A percentile compares a stretch with the other conserved stretches of the same genome.
Conservation (phyloP, 1,140 invertebrate species). For the Eufriesea mexicana region DNA sequence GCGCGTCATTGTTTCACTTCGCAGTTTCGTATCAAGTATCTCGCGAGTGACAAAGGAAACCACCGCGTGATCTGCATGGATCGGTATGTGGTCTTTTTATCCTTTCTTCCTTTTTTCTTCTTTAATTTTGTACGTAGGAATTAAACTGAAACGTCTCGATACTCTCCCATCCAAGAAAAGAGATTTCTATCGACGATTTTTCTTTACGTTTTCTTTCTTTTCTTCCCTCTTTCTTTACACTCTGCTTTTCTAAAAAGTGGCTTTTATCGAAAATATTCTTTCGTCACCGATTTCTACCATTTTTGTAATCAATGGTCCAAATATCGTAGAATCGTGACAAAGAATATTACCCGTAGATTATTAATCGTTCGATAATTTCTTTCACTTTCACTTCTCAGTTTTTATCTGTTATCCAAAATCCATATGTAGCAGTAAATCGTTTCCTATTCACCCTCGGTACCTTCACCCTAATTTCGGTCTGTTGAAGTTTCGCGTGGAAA, state of each 20-base stretch:
- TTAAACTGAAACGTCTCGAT: no score
- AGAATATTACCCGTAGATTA: no score
- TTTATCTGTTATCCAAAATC: background rate
- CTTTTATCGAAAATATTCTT: no score
- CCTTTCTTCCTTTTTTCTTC: background rate
- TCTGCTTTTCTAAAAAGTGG: no score
- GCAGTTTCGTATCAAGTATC: slow-evolving; percentile 38
- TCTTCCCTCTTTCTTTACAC: no score
- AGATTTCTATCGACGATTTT: no score
- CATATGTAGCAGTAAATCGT: background rate
- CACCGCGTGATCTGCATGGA: slow-evolving; percentile 42
- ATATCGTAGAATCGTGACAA: no score
- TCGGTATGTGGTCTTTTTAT: slow-evolving; percentile 35
- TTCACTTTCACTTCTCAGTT: background rate
- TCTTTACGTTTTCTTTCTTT: no score
- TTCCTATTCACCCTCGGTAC: background rate
- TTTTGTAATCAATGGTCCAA: no score
- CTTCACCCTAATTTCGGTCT: background rate
- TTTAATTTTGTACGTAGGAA: no score
- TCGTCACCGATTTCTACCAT: no score
- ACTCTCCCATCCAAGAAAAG: no score
- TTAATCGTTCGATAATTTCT: background rate
- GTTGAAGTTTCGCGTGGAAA: background rate
- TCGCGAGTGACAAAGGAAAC: slow-evolving; percentile 32
- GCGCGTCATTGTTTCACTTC: slow-evolving; percentile 24